These are phyloP conservation scores for Dryococelus australis DNA, from an alignment of 2,888 invertebrate species.

Conservation along the genomic window DNA sequence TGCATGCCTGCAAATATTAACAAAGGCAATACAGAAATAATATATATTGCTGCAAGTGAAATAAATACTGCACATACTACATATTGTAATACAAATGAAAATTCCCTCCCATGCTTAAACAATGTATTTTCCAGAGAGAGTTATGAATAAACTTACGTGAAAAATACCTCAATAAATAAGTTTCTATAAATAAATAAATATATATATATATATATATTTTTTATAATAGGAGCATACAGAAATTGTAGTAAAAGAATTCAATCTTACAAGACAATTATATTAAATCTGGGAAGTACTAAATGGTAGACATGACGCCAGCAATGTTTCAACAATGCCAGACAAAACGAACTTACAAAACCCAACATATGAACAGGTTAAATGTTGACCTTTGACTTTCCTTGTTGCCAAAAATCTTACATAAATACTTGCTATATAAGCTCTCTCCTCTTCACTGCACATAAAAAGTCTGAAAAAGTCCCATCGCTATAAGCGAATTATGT, in stretches of 20 bases:
- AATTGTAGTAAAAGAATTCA: conserved; percentile 9
- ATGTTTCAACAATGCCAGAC: neutral
- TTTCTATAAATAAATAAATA: neutral
- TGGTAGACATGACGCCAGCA: neutral
- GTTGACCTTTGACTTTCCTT: neutral
- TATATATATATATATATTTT: neutral
- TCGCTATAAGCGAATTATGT: neutral
- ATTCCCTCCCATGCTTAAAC: neutral
- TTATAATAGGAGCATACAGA: neutral
- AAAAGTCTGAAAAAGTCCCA: neutral
- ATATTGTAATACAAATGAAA: neutral
- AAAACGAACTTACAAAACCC: neutral
- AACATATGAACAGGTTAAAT: neutral
- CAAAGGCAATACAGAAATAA: neutral
- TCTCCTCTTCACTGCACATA: neutral
- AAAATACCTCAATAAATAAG: conserved; percentile 12
- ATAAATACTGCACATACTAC: neutral
- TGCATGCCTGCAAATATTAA: neutral
- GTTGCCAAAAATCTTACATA: neutral
- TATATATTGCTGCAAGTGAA: neutral
- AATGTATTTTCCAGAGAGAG: neutral
- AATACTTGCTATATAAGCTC: neutral
- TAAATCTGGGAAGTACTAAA: neutral
- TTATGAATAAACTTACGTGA: neutral
- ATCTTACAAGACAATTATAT: neutral